A percentile compares a stretch with the other conserved stretches of the same genome.
phyloP scores from a whole-genome alignment of 2,888 invertebrate genomes.

The Poecilobothrus nobilitatus region DNA sequence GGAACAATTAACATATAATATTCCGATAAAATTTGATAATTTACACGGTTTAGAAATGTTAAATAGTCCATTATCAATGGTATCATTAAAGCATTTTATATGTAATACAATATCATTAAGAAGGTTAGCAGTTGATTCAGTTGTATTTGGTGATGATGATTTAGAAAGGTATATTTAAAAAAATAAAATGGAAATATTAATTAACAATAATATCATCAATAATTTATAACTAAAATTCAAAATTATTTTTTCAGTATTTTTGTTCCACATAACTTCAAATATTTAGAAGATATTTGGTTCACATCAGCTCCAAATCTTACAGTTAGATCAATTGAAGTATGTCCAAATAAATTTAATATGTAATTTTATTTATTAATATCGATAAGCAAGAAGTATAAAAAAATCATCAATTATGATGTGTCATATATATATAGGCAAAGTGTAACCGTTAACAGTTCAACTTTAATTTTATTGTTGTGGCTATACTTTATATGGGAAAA shows the following conservation, averaged over 20 bases:
- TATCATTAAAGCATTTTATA: slow-evolving; percentile 52
- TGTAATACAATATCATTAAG: slow-evolving; percentile 53
- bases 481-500: no score
- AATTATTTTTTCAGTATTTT: slow-evolving; percentile 48
- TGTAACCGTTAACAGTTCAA: no score
- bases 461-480: no score
- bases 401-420: no score
- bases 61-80: slow-evolving; percentile 53
- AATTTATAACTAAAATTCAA: neutral
- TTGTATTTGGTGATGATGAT: slow-evolving; percentile 59
- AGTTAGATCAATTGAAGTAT: slow-evolving; percentile 51
- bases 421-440: no score
- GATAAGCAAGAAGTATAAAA: no score
- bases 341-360: neutral
- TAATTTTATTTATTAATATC: neutral
- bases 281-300: slow-evolving; percentile 61
- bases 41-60: slow-evolving; percentile 59
- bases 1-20: slow-evolving; percentile 50
- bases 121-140: slow-evolving; percentile 56
- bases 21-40: slow-evolving; percentile 50
- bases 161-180: slow-evolving; percentile 47
- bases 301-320: slow-evolving; percentile 59
- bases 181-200: no score
- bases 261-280: slow-evolving; percentile 54
- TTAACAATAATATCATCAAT: no score